Evolutionary conservation across 2,113 vertebrate genomes (phyloP), one percentile per base, ranked within the genome.

Genomic region (Crocuta crocuta): DNA sequence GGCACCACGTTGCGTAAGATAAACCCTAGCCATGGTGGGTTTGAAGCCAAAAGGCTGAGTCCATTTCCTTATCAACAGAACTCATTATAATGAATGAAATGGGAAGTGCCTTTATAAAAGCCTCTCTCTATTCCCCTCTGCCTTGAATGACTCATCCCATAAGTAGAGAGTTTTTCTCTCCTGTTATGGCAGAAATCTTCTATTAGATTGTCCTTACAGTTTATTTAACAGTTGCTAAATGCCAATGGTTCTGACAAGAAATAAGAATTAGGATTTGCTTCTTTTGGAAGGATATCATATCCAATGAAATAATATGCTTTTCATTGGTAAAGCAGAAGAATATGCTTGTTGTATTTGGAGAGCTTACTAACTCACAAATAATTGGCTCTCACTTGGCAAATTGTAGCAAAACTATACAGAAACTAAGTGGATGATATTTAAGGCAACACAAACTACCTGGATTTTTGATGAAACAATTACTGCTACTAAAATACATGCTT

Each of bases 201-300:
- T n/a, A 24, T 35, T 92, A 50, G 21, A 33, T 86, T 58, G 28
- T 26, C 7, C 5, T 65, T 90, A 71, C 50, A 92, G 86, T 85
- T 76, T 95, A 89, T 78, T 90, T 82, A 86, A 78, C 31, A 90
- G 12, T 39, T 58, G 21, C 26, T 90, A 86, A 95, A 48, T 78
- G 58, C 1, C 35, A 65, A 3, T 9, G 24, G 16, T 87, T 12
- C 35, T 90, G 61, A 70, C 31, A 43, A 86, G n/a, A 76, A 80
- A 35, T 4, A 81, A 82, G 35, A 85, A 70, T n/a, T 89, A 28
- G 43, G 8, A 55, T 82, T 53, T 63, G 35, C 43, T 58, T 86
- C 19, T 12, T 24, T 39, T 70, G 45, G 43, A 71, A 66, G 24
- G 21, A 0, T 79, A 65, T 73, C 19, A 39, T 19, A 43, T 89